Percentiles rank a stretch among this genome's conserved stretches.
phyloP scores from a whole-genome alignment of 2,113 vertebrate species.

The Neolamprologus devosi region DNA sequence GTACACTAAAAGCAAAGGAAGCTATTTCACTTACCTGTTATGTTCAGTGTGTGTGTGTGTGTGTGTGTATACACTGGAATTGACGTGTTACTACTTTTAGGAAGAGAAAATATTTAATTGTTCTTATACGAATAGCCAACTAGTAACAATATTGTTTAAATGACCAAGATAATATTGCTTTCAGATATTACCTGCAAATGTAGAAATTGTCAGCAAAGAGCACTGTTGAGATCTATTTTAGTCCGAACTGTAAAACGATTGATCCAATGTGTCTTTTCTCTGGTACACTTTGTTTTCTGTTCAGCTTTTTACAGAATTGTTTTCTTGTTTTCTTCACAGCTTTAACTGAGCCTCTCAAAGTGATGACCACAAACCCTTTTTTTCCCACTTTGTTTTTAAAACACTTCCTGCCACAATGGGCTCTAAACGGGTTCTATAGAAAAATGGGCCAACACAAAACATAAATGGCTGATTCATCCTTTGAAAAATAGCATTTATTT shows the following conservation, averaged over 20 bases:
- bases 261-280: background rate
- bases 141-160: background rate
- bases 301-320: background rate
- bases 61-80: rapidly evolving
- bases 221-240: background rate
- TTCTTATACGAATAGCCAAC: background rate
- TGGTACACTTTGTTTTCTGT: background rate
- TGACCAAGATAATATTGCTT: background rate
- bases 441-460: background rate
- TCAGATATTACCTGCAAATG: background rate
- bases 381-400: background rate
- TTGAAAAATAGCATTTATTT: background rate
- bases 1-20: background rate
- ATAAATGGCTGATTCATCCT: background rate
- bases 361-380: background rate
- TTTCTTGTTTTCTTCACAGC: background rate
- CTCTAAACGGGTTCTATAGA: background rate
- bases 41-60: too few relatives aligned
- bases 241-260: background rate
- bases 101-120: background rate
- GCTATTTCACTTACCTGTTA: too few relatives aligned
- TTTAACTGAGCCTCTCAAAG: background rate
- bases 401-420: background rate
- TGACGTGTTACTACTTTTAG: background rate
- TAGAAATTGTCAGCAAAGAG: background rate